phyloP scores from a whole-genome alignment of 1,140 invertebrate species.

The Drosophila novamexicana region DNA sequence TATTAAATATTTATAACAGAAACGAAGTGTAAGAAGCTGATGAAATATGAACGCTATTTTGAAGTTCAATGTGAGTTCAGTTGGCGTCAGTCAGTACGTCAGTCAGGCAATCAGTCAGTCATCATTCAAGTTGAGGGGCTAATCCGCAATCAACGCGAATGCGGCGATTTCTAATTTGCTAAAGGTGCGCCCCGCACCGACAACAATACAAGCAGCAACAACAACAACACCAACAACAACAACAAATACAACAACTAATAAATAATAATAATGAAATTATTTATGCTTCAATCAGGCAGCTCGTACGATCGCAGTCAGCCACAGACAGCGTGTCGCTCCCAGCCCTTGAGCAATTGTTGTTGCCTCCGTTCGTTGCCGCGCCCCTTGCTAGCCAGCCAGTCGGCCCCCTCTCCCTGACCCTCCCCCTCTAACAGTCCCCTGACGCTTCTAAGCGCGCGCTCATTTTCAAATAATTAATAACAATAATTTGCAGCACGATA shows the following conservation, averaged over 20 bases:
- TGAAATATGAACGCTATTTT: slow-evolving; percentile 41
- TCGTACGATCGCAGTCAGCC: slow-evolving; percentile 53
- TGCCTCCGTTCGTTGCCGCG: slow-evolving; percentile 9
- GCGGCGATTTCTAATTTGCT: slow-evolving; percentile 76
- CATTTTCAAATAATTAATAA: slow-evolving; percentile 80
- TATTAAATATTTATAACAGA: neutral
- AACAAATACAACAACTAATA: slow-evolving; percentile 32
- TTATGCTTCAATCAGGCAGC: slow-evolving; percentile 60
- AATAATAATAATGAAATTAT: slow-evolving; percentile 74
- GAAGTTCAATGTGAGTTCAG: slow-evolving; percentile 41
- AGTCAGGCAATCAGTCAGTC: slow-evolving; percentile 19
- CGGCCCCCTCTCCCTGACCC: neutral
- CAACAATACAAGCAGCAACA: slow-evolving; percentile 40
- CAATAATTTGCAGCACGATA: slow-evolving; percentile 83
- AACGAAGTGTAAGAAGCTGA: slow-evolving; percentile 35
- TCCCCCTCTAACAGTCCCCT: no score
- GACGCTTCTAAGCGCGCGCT: neutral
- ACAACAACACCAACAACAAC: slow-evolving; percentile 3
- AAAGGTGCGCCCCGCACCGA: slow-evolving; percentile 68
- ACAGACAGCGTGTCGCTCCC: slow-evolving; percentile 81
- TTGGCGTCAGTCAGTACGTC: slow-evolving; percentile 5
- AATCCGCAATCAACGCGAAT: slow-evolving; percentile 74
- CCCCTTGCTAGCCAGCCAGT: neutral
- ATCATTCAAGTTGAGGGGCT: slow-evolving; percentile 59
- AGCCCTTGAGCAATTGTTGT: slow-evolving; percentile 79